A percentile compares a stretch with the other conserved stretches of the same genome.
Conservation (phyloP, 2,888 invertebrate species). For the Thelaira solivaga region DNA sequence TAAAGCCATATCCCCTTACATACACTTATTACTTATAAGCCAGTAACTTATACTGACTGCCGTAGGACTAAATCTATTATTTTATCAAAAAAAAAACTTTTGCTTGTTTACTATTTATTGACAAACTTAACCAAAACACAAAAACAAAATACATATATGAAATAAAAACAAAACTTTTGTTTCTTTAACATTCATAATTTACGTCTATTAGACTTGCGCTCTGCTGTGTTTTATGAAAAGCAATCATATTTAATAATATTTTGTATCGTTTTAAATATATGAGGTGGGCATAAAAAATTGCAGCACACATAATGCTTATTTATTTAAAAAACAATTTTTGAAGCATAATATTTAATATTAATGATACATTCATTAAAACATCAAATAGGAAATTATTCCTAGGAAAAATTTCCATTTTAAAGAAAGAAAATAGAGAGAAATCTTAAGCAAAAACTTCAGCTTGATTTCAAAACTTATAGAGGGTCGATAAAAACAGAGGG, state of each 20-base stretch:
- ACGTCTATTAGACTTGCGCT: slow-evolving; percentile 47
- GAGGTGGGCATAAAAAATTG: neutral
- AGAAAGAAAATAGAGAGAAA: too few relatives aligned
- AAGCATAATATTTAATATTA: too few relatives aligned
- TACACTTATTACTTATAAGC: neutral
- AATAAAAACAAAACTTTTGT: slow-evolving; percentile 6
- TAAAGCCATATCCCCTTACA: slow-evolving; percentile 7
- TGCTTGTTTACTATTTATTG: slow-evolving; percentile 15
- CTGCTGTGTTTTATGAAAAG: slow-evolving; percentile 15
- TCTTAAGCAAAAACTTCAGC: too few relatives aligned
- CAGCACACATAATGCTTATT: too few relatives aligned
- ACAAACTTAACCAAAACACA: neutral
- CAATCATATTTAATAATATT: neutral
- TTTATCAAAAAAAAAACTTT: slow-evolving; percentile 16
- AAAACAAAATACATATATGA: slow-evolving; percentile 12
- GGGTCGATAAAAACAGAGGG: too few relatives aligned
- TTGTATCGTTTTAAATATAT: neutral
- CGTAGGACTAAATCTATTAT: slow-evolving; percentile 12
- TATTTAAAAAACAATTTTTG: too few relatives aligned
- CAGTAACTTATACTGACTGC: slow-evolving; percentile 13
- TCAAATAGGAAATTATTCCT: too few relatives aligned
- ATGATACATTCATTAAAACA: too few relatives aligned
- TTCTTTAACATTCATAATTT: slow-evolving; percentile 44
- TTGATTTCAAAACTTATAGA: too few relatives aligned
- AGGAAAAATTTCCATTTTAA: too few relatives aligned